These are phyloP conservation scores for Notospermus geniculatus DNA, from an alignment of 1,140 invertebrate genomes.

Conservation along the genomic window DNA sequence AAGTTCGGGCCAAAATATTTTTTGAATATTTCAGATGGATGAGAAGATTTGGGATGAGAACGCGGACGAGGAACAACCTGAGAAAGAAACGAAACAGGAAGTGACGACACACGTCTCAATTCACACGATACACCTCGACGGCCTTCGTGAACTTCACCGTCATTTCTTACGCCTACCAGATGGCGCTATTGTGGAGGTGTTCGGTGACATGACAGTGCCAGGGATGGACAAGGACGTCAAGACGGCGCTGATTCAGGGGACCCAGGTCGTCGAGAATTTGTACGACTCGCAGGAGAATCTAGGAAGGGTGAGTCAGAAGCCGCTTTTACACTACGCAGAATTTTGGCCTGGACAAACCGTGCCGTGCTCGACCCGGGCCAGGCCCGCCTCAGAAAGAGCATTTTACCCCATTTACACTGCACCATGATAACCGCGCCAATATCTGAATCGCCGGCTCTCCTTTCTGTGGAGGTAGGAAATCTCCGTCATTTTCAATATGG, in stretches of 20 bases:
- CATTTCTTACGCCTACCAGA: slow-evolving; percentile 51
- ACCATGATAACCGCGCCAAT: too few relatives aligned
- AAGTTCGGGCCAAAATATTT: too few relatives aligned
- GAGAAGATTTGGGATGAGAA: slow-evolving; percentile 44
- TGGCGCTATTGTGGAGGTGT: slow-evolving; percentile 52
- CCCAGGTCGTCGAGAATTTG: slow-evolving; percentile 41
- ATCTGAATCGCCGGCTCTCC: too few relatives aligned
- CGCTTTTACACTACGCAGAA: too few relatives aligned
- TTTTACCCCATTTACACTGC: too few relatives aligned
- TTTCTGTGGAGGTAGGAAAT: too few relatives aligned
- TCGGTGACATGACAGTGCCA: slow-evolving; percentile 48
- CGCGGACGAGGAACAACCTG: slow-evolving; percentile 24
- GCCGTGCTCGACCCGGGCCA: too few relatives aligned
- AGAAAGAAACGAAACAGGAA: slow-evolving; percentile 33
- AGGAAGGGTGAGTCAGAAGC: slow-evolving; percentile 17
- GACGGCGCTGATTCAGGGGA: slow-evolving; percentile 37
- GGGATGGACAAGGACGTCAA: slow-evolving; percentile 51
- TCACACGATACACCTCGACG: slow-evolving; percentile 49
- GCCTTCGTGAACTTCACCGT: slow-evolving; percentile 45
- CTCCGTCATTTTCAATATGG: too few relatives aligned
- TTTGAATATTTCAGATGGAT: slow-evolving; percentile 30
- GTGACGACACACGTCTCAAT: slow-evolving; percentile 51
- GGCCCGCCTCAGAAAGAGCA: too few relatives aligned
- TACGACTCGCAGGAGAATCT: slow-evolving; percentile 34
- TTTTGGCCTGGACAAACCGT: too few relatives aligned